Evolutionary conservation across 2,888 invertebrate genomes (phyloP).

Genomic region (Cheilosia soror): DNA sequence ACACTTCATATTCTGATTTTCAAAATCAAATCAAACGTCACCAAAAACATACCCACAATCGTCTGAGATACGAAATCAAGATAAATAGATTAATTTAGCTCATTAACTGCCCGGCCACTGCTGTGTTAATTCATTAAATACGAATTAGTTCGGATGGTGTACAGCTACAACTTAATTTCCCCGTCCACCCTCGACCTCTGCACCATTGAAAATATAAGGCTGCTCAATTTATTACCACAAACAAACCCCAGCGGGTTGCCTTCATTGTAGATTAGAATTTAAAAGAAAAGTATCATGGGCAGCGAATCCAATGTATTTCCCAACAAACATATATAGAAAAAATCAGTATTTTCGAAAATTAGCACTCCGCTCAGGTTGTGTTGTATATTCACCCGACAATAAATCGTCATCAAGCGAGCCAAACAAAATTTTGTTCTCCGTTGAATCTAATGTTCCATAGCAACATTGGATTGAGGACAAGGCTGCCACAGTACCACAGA

Average conservation of each 20-base stretch:
- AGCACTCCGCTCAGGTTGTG: slow-evolving; percentile 63
- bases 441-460: slow-evolving; percentile 52
- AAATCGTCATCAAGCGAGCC: slow-evolving; percentile 65
- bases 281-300: slow-evolving; percentile 20
- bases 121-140: slow-evolving; percentile 67
- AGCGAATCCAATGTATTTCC: not conserved
- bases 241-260: slow-evolving; percentile 31
- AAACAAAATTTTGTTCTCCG: slow-evolving; percentile 30
- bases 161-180: slow-evolving; percentile 41
- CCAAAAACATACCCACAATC: not conserved
- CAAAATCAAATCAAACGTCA: not conserved
- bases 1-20: too few species aligned
- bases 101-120: slow-evolving; percentile 42
- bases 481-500: not conserved
- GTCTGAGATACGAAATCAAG: not conserved
- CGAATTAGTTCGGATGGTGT: slow-evolving; percentile 48
- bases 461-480: slow-evolving; percentile 52
- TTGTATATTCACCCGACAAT: slow-evolving; percentile 33
- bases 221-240: slow-evolving; percentile 47
- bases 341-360: slow-evolving; percentile 43
- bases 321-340: slow-evolving; percentile 11
- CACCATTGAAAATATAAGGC: slow-evolving; percentile 10
- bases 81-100: slow-evolving; percentile 39
- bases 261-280: slow-evolving; percentile 38
- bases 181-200: not conserved